These are phyloP conservation scores for Amia ocellicauda DNA, from an alignment of 2,113 vertebrate species.

Conservation along the genomic window DNA sequence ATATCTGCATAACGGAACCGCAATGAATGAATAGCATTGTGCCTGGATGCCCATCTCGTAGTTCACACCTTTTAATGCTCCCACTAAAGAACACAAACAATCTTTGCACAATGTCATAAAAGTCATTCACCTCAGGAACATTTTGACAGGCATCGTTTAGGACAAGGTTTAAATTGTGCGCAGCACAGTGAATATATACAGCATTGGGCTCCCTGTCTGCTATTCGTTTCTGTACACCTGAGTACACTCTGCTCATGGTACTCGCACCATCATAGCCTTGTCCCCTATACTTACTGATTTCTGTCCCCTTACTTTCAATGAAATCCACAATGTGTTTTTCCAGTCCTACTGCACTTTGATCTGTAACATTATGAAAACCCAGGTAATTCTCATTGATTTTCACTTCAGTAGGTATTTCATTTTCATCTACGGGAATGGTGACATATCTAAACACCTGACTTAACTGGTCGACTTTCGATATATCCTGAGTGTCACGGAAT, in stretches of 20 bases:
- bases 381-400: too few species aligned
- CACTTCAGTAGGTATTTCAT: too few species aligned
- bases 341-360: too few species aligned
- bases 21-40: neutral
- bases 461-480: too few species aligned
- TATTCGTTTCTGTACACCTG: slow-evolving; percentile 5
- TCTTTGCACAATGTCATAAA: neutral
- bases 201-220: slow-evolving; percentile 7
- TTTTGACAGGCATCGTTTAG: neutral
- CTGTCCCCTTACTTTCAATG: too few species aligned
- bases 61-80: slow-evolving; percentile 10
- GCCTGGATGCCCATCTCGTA: neutral
- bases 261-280: slow-evolving; percentile 9
- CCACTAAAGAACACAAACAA: slow-evolving; percentile 6
- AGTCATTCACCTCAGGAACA: neutral
- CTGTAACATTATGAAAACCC: too few species aligned
- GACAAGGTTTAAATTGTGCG: slow-evolving; percentile 5
- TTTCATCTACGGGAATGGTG: too few species aligned
- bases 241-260: slow-evolving; percentile 18
- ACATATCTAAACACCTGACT: too few species aligned
- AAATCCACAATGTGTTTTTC: too few species aligned
- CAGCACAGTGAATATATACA: slow-evolving; percentile 18
- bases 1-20: neutral
- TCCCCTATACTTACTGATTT: neutral
- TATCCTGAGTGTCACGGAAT: too few species aligned